Percentiles rank a stretch among this genome's conserved stretches.
Conservation (phyloP, 2,797 vertebrate species). For the Adelosebastes latens region DNA sequence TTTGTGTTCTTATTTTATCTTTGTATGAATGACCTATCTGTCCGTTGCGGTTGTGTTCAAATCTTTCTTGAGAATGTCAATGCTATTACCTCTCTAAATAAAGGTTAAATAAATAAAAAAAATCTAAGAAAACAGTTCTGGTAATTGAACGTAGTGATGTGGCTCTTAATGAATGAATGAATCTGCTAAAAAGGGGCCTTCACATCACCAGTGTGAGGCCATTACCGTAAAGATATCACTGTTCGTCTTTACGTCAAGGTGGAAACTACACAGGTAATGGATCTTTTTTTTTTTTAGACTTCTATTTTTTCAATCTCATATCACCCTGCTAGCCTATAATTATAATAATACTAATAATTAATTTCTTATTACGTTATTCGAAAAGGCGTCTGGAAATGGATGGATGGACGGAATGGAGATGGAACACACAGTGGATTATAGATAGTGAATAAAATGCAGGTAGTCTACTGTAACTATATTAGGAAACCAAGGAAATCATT, state of each 20-base stretch:
- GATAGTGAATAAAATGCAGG: neutral
- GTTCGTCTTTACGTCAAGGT: neutral
- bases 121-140: neutral
- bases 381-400: neutral
- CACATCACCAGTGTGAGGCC: neutral
- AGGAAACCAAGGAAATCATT: neutral
- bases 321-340: no score
- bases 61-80: no score
- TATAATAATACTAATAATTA: no score
- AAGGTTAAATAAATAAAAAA: neutral
- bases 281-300: no score
- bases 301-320: no score
- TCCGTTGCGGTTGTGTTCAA: no score
- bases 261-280: neutral
- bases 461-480: neutral
- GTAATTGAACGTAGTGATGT: neutral
- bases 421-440: neutral
- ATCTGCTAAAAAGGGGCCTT: neutral
- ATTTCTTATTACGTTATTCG: no score
- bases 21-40: neutral
- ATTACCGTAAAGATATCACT: neutral
- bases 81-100: neutral
- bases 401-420: neutral
- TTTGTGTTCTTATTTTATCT: neutral
- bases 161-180: neutral